Base-by-base conservation (phyloP, 1,140 invertebrate species). In the Andrena cerasifolii region DNA sequence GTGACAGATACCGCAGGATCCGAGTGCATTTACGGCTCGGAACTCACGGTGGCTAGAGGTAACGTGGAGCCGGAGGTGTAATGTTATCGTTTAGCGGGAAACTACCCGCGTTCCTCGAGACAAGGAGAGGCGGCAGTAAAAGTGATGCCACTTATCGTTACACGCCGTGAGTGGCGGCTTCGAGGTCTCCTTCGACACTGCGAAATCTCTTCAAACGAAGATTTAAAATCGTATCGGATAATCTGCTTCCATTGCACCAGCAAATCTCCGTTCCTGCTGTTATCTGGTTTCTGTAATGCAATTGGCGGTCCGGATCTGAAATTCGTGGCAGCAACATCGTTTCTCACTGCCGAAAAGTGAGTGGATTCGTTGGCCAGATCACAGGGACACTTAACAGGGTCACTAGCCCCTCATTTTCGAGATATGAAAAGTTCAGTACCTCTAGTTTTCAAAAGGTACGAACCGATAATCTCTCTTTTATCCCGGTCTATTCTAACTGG, bases 11-110 rank as follows among this genome's bases (percentile, higher is more conserved):
- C 65, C 54, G 74, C 26, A 66, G 59, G 36, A 54, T 70, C 65
- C 49, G 74, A 82, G 54, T 70, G 65, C 82, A 78, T 83, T 84
- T 83, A 84, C 54, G 76, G 67, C 61, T 51, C 51, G 45, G 33
- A 31, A 66, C 61, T 54, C 43, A 16, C 24, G n/a, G 49, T 61
- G 26, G 33, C 54, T 21, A n/a, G 56, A 61, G 58, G 76, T 71
- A 79, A 58, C 79, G 76, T 65, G 73, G 40, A 80, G 73, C 31
- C 80, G 71, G 70, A 74, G 78, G 71, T 83, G 79, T 82, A 83
- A 84, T 79, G 83, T 86, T 85, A 86, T 87, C 83, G 76, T 86
- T 73, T 51, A 72, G 67, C 56, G 62, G 82, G 85, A 83, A 85
- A 85, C 83, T 70, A 80, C 65, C n/a, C 58, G 66, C 67, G 80